Conservation (phyloP, 1,140 invertebrate genomes). For the Armadillidium nasatum region DNA sequence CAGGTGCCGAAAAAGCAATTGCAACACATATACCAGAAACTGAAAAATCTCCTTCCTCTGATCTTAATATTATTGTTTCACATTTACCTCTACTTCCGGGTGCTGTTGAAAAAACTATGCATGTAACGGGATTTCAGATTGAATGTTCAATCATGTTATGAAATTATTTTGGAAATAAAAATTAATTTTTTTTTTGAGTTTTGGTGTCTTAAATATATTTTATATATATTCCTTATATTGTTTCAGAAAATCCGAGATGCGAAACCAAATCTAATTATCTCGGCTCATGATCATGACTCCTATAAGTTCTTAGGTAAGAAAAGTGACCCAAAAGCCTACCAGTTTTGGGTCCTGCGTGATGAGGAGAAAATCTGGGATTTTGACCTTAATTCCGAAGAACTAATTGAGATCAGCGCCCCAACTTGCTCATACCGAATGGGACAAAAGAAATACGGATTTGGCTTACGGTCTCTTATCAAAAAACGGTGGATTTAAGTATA, state of each 20-base stretch:
- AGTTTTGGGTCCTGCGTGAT: slow-evolving; percentile 27
- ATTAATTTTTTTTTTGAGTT: too few relatives aligned
- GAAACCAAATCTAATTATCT: slow-evolving; percentile 33
- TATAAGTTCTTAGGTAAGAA: slow-evolving; percentile 32
- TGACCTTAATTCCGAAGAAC: slow-evolving; percentile 29
- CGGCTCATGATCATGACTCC: slow-evolving; percentile 37
- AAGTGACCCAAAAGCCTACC: slow-evolving; percentile 19
- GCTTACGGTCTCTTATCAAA: slow-evolving; percentile 59
- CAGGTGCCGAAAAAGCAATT: not conserved
- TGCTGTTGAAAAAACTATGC: too few relatives aligned
- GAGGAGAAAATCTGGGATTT: slow-evolving; percentile 26
- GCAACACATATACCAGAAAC: not conserved
- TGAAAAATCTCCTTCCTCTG: too few relatives aligned
- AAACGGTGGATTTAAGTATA: slow-evolving; percentile 30
- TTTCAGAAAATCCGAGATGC: slow-evolving; percentile 29
- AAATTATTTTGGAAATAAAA: too few relatives aligned
- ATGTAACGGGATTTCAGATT: too few relatives aligned
- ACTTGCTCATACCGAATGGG: slow-evolving; percentile 95
- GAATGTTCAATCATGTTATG: too few relatives aligned
- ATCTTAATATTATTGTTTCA: slow-evolving; percentile 30
- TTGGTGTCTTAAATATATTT: not conserved
- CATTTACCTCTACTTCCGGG: slow-evolving; percentile 35
- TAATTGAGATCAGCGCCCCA: slow-evolving; percentile 81
- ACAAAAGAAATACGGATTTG: slow-evolving; percentile 73
- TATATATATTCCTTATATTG: not conserved